Evolutionary conservation across 2,888 invertebrate genomes (phyloP).

Genomic region (Aporophyla lueneburgensis): DNA sequence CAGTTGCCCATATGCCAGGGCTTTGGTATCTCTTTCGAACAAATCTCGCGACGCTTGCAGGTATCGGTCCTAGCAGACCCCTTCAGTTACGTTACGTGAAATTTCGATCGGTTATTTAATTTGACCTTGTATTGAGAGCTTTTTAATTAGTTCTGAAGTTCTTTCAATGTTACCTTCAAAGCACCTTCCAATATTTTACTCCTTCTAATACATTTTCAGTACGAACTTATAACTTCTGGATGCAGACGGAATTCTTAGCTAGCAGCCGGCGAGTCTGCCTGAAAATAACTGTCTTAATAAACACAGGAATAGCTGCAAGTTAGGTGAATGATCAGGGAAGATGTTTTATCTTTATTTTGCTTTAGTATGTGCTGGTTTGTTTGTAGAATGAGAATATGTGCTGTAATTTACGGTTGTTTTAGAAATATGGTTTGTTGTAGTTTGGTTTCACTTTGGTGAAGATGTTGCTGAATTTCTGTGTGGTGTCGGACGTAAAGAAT

Average conservation of each 20-base stretch:
- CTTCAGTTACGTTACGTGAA: too few relatives aligned
- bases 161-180: not conserved
- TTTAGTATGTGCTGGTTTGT: conserved; percentile 13
- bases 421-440: not conserved
- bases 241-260: conserved; percentile 38
- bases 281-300: conserved; percentile 52
- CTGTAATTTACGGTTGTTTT: conserved; percentile 4
- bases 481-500: too few relatives aligned
- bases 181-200: not conserved
- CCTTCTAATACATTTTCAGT: conserved; percentile 11
- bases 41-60: too few relatives aligned
- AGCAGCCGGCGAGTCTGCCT: conserved; percentile 39
- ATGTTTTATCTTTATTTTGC: conserved; percentile 38
- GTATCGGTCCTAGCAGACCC: too few relatives aligned
- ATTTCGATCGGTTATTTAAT: too few relatives aligned
- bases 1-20: too few relatives aligned
- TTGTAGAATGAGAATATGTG: conserved; percentile 20
- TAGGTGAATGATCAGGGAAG: conserved; percentile 51
- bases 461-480: not conserved
- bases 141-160: not conserved
- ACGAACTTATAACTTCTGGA: conserved; percentile 12
- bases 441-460: not conserved
- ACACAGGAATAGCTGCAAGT: conserved; percentile 51
- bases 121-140: not conserved
- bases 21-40: too few relatives aligned